These are phyloP conservation scores for Pelobates fuscus DNA, from an alignment of 2,113 vertebrate species.

Conservation along the genomic window DNA sequence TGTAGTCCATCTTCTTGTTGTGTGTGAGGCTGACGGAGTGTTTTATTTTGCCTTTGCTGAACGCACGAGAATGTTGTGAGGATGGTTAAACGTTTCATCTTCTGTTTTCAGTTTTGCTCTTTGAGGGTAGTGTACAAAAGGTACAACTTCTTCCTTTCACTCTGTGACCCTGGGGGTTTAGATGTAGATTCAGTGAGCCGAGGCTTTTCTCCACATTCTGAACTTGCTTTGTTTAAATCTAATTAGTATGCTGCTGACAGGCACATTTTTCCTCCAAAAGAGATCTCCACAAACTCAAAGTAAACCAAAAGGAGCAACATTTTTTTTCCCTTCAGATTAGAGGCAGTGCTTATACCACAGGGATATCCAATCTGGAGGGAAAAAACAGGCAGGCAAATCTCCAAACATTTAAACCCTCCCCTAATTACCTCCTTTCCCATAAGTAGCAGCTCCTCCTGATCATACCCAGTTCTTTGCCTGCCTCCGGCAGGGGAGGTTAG, in stretches of 20 bases:
- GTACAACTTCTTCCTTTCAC: background rate
- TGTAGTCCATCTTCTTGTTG: background rate
- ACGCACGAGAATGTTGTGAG: background rate
- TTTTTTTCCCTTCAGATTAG: too few relatives aligned
- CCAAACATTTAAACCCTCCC: too few relatives aligned
- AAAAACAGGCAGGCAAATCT: too few relatives aligned
- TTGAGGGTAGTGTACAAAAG: background rate
- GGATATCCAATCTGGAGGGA: too few relatives aligned
- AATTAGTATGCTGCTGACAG: conserved; percentile 23
- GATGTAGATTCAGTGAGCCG: conserved; percentile 15
- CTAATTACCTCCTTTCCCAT: too few relatives aligned
- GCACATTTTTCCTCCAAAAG: background rate
- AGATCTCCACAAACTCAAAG: background rate
- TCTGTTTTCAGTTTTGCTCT: background rate
- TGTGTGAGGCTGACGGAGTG: background rate
- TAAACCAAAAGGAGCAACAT: background rate
- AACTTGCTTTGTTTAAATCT: conserved; percentile 2
- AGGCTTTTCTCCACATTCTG: background rate
- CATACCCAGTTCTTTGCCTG: too few relatives aligned
- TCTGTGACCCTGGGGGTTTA: conserved; percentile 1
- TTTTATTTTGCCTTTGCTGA: background rate
- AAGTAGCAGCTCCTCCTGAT: too few relatives aligned
- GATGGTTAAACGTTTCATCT: background rate
- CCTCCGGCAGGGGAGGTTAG: too few relatives aligned
- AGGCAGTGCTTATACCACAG: too few relatives aligned